These are phyloP conservation scores for Solen grandis DNA, from an alignment of 1,140 invertebrate species.

Conservation along the genomic window DNA sequence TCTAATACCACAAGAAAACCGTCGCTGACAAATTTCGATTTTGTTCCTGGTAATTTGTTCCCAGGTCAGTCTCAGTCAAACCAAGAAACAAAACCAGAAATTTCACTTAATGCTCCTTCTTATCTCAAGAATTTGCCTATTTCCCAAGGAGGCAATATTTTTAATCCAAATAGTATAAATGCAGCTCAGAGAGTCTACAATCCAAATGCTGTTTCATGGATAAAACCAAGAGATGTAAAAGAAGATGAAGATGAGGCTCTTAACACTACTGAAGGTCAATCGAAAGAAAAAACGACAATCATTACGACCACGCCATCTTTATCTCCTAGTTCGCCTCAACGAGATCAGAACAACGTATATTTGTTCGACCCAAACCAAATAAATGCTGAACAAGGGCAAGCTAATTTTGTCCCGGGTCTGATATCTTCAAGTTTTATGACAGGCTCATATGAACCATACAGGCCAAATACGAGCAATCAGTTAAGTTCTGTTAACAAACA, in stretches of 20 bases:
- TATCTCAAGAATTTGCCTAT: conserved; percentile 16
- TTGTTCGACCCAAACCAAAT: conserved; percentile 27
- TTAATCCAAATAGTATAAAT: conserved; percentile 32
- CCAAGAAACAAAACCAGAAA: background rate
- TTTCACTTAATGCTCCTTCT: background rate
- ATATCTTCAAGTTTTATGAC: background rate
- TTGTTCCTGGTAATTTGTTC: conserved; percentile 36
- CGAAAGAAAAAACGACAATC: background rate
- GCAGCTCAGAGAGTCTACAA: conserved; percentile 15
- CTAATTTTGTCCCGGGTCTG: conserved; percentile 25
- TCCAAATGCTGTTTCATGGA: conserved; percentile 33
- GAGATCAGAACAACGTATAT: background rate
- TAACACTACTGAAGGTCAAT: no score
- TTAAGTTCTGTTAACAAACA: no score
- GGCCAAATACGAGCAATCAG: no score
- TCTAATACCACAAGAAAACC: background rate
- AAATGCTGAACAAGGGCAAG: conserved; percentile 25
- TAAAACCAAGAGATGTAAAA: background rate
- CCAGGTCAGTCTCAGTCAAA: conserved; percentile 10
- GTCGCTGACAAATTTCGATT: background rate
- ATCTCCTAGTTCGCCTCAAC: background rate
- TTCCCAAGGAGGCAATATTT: background rate
- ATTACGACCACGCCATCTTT: background rate
- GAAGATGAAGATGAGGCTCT: no score
- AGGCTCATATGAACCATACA: no score